Percentiles rank a stretch among this genome's conserved stretches.
These are phyloP conservation scores for Apostichopus leukothele DNA, from an alignment of 53 echinoderm and acorn worm genomes.

Conservation along the genomic window DNA sequence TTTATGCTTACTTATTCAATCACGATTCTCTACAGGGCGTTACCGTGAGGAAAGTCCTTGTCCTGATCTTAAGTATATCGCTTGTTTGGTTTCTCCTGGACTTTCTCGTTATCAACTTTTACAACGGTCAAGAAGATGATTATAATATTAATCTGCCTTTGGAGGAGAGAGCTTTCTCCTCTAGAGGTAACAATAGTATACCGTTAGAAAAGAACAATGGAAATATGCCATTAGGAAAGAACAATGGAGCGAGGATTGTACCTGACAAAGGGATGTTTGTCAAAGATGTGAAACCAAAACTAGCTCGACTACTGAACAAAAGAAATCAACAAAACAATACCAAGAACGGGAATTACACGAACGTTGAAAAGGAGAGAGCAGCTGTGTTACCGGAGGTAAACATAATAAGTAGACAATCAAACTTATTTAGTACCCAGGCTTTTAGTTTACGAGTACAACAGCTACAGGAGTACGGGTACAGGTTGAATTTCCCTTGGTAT, in stretches of 20 bases:
- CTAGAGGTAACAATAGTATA: neutral
- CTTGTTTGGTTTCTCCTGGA: conserved; percentile 54
- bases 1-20: no score
- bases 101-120: conserved; percentile 47
- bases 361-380: neutral
- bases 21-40: neutral
- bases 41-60: conserved; percentile 33
- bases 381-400: neutral
- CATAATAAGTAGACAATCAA: neutral
- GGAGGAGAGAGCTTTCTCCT: neutral
- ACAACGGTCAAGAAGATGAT: conserved; percentile 15
- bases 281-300: neutral
- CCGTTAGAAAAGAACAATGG: neutral
- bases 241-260: neutral
- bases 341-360: neutral
- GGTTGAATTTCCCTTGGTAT: no score
- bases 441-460: no score
- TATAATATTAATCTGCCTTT: neutral
- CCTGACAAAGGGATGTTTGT: neutral
- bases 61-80: conserved; percentile 48
- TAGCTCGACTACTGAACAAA: neutral
- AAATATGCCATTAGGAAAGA: neutral
- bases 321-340: neutral
- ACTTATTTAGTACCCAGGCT: neutral
- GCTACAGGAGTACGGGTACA: no score